Evolutionary conservation across 1,140 invertebrate species (phyloP).

Genomic region (Hypsibius dujardini): DNA sequence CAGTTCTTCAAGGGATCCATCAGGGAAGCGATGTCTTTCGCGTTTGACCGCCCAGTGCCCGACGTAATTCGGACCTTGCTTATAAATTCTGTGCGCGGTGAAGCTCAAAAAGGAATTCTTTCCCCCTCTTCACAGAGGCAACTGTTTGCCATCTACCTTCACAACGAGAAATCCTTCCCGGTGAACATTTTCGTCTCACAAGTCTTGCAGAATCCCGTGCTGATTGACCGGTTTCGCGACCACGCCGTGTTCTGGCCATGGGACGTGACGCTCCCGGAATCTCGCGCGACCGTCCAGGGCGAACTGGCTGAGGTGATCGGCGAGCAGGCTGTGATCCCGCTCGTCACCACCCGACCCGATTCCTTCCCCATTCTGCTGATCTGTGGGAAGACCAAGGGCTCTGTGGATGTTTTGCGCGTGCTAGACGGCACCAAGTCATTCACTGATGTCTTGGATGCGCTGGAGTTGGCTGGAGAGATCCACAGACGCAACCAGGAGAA

Average conservation of each 20-base stretch:
- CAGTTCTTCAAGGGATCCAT: background rate
- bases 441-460: background rate
- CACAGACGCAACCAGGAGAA: background rate
- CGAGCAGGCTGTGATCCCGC: background rate
- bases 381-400: background rate
- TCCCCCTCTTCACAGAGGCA: background rate
- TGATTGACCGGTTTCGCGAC: background rate
- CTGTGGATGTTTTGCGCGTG: background rate
- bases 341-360: background rate
- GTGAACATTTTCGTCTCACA: conserved; percentile 13
- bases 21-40: conserved; percentile 1
- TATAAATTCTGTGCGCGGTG: background rate
- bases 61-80: background rate
- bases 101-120: background rate
- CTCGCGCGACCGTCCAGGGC: background rate
- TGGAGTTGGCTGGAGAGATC: background rate
- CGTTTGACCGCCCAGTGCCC: background rate
- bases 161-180: background rate
- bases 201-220: conserved; percentile 1
- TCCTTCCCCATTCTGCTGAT: background rate
- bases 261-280: background rate
- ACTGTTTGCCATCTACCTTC: conserved; percentile 1
- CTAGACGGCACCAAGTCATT: background rate
- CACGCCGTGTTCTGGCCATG: conserved; percentile 2
- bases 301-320: background rate